Evolutionary conservation across 2,797 vertebrate species (phyloP).

Genomic region (Myoxocephalus aenaeus): DNA sequence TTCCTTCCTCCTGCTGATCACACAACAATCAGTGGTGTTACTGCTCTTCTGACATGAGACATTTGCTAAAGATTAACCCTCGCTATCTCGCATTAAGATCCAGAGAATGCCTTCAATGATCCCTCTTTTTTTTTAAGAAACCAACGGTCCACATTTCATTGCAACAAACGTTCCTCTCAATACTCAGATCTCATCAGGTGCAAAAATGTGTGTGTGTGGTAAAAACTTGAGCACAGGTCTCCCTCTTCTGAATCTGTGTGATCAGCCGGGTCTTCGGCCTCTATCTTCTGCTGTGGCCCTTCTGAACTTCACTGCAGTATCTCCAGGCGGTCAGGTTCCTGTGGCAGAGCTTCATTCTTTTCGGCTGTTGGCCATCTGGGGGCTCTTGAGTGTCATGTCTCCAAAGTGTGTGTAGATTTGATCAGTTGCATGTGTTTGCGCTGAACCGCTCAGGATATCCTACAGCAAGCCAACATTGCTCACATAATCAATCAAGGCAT

Average conservation of each 20-base stretch:
- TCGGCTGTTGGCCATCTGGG: conserved; percentile 29
- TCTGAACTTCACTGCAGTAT: conserved; percentile 44
- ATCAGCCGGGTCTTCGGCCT: conserved; percentile 51
- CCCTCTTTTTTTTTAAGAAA: conserved; percentile 6
- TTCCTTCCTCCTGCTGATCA: background rate
- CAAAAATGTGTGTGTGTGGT: conserved; percentile 33
- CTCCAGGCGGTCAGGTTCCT: conserved; percentile 48
- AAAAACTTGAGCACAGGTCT: conserved; percentile 5
- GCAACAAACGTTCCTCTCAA: conserved; percentile 22
- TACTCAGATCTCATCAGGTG: conserved; percentile 41
- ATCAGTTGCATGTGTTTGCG: conserved; percentile 46
- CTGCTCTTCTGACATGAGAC: conserved; percentile 14
- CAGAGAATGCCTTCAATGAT: conserved; percentile 4
- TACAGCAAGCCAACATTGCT: conserved; percentile 79
- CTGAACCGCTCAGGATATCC: conserved; percentile 65
- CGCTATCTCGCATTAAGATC: background rate
- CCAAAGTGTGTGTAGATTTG: conserved; percentile 33
- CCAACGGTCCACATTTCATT: conserved; percentile 49
- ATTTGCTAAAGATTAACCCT: conserved; percentile 1
- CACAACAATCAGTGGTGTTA: conserved; percentile 15
- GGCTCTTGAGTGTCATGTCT: conserved; percentile 27
- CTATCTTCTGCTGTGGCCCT: conserved; percentile 49
- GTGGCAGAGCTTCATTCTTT: background rate
- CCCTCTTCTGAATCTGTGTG: conserved; percentile 46
- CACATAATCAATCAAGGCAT: conserved; percentile 85